Evolutionary conservation across 2,113 vertebrate genomes (phyloP).

Genomic region (Parus major): DNA sequence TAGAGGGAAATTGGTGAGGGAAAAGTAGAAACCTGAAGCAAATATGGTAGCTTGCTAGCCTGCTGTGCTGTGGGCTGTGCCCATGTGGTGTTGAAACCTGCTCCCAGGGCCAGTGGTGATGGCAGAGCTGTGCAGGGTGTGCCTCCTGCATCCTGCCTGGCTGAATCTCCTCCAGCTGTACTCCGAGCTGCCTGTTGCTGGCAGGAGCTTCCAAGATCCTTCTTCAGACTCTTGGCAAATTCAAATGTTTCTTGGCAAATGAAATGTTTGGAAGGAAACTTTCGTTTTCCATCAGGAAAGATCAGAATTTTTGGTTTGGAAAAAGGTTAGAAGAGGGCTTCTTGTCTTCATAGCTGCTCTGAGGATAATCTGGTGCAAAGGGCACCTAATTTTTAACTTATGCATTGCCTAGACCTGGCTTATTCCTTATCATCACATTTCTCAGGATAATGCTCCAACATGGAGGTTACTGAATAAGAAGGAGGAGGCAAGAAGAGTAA

Average conservation of each 20-base stretch:
- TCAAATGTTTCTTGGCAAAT: background rate
- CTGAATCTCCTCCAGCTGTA: background rate
- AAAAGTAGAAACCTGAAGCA: constrained; percentile 30
- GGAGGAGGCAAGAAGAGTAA: background rate
- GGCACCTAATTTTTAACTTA: background rate
- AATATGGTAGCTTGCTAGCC: background rate
- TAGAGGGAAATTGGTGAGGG: background rate
- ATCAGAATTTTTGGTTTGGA: background rate
- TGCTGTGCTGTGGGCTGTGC: background rate
- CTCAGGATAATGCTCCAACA: background rate
- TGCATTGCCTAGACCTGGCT: background rate
- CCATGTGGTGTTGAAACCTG: background rate
- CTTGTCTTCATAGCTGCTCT: background rate
- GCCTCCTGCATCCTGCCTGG: background rate
- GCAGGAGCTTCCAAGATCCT: background rate
- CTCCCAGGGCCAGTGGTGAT: accelerated
- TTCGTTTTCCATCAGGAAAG: background rate
- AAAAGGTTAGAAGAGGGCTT: background rate
- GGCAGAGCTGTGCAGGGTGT: background rate
- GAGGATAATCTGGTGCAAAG: background rate
- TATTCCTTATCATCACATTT: background rate
- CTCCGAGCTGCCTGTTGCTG: background rate
- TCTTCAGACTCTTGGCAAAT: background rate
- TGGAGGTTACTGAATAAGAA: background rate
- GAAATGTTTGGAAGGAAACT: background rate